Evolutionary conservation across 1,140 invertebrate genomes (phyloP), one percentile per base, ranked within the genome.

Genomic region (Drosophila bifasciata): DNA sequence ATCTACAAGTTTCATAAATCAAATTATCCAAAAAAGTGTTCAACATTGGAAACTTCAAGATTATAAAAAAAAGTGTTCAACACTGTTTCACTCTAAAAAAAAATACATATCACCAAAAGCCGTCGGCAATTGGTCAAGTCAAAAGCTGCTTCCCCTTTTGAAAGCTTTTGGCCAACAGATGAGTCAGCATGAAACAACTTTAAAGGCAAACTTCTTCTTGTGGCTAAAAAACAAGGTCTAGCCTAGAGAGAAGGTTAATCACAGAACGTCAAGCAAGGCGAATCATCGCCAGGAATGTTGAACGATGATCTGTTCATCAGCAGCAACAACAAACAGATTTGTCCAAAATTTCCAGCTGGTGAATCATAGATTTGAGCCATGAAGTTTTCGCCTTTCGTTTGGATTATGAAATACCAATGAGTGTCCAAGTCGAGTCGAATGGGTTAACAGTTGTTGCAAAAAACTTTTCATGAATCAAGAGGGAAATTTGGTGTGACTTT

Each of bases 251-350:
- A 67, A 51, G 49, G 48, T 67, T 55, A 43, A 53, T 28, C 28
- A 9, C 49, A 67, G 45, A 44, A 53, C 67, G 32, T 17, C 67
- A 52, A 67, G 45, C 62, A 9, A 32, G 23, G 64, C 62, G 50
- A 68, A 68, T 68, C 64, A 68, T 68, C 64, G 49, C 64, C 48
- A 67, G 55, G 64, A 67, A 68, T 67, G 64, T 67, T 23, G 40
- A 43, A 28, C 48, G 64, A 55, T 41, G 40, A 43, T 39, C 48
- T 39, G 49, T 67, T 67, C 64, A 67, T 68, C 61, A 46, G 28
- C 28, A 66, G 25, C 28, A 13, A 13, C n/a, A n/a, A n/a, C n/a
- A n/a, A n/a, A n/a, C 48, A 58, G 44, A 53, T 60, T 60, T 21
- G 15, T 15, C 61, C 61, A 64, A 64, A 64, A 49, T 56, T 68